Percentiles rank a stretch among this genome's conserved stretches.
Conservation (phyloP, 2,797 vertebrate genomes). For the Galaxias olidus region DNA sequence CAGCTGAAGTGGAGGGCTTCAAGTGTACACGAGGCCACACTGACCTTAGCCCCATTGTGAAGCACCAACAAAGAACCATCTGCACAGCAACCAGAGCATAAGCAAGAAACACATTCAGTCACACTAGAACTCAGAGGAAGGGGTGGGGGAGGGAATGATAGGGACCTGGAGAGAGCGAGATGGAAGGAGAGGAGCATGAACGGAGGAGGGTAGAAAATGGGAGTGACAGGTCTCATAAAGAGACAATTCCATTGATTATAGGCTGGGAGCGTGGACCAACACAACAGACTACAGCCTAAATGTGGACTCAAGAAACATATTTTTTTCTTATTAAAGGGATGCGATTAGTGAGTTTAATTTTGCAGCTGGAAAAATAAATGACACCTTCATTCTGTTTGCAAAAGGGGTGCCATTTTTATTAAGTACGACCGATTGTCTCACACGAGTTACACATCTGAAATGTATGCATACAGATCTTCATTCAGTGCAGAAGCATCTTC, state of each 20-base stretch:
- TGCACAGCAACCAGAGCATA: slow-evolving; percentile 77
- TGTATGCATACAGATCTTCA: too few relatives aligned
- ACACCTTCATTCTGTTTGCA: too few relatives aligned
- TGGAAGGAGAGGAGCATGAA: slow-evolving; percentile 24
- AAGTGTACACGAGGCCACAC: slow-evolving; percentile 66
- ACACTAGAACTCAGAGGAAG: slow-evolving; percentile 46
- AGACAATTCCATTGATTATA: neutral
- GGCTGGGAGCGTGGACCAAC: neutral
- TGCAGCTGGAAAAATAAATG: too few relatives aligned
- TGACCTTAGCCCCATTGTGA: slow-evolving; percentile 80
- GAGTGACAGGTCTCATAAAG: slow-evolving; percentile 1
- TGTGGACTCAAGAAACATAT: too few relatives aligned
- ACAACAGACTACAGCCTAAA: slow-evolving; percentile 32
- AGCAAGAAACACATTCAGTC: slow-evolving; percentile 51
- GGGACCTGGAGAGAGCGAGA: slow-evolving; percentile 39
- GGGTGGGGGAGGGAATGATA: slow-evolving; percentile 37
- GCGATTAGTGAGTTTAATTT: too few relatives aligned
- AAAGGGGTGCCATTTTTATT: too few relatives aligned
- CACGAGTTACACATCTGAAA: too few relatives aligned
- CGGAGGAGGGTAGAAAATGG: slow-evolving; percentile 25
- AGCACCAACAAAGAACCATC: slow-evolving; percentile 83
- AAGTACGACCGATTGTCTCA: too few relatives aligned
- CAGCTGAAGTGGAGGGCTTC: slow-evolving; percentile 60
- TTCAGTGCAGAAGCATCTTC: too few relatives aligned
- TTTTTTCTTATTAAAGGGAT: too few relatives aligned